Conservation (phyloP, 92 coral and sea anemone genomes). For the Isaurus tuberculatus region DNA sequence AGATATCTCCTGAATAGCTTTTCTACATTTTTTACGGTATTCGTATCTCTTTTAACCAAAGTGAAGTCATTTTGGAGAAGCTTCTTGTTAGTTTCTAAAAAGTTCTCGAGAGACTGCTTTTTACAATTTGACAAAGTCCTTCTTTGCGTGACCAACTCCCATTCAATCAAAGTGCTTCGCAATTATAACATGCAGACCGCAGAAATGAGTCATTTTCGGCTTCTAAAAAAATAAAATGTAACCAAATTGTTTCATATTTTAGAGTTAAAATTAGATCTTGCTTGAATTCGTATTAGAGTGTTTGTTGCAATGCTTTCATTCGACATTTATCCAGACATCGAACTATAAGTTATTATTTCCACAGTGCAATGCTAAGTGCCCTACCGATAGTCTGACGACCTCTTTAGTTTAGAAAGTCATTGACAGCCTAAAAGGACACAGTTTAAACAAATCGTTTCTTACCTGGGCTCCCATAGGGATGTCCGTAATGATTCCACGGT, state of each 20-base stretch:
- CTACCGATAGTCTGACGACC: not conserved
- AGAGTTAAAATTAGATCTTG: not conserved
- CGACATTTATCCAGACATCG: not conserved
- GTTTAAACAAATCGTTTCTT: slow-evolving; percentile 33
- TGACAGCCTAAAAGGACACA: slow-evolving; percentile 36
- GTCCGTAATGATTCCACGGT: slow-evolving; percentile 74
- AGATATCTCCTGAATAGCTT: too few species aligned
- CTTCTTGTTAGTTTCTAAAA: too few species aligned
- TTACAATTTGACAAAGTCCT: not conserved
- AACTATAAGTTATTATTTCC: not conserved
- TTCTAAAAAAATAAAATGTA: not conserved
- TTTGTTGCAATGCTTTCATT: not conserved
- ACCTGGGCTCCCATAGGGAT: slow-evolving; percentile 74
- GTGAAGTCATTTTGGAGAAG: too few species aligned
- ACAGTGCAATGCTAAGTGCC: not conserved
- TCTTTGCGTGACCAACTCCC: slow-evolving; percentile 36
- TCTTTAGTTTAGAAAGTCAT: not conserved
- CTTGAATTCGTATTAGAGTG: not conserved
- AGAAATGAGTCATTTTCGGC: not conserved
- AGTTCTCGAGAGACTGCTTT: not conserved
- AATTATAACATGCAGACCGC: not conserved
- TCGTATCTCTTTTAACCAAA: too few species aligned
- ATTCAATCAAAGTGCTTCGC: not conserved
- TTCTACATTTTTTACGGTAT: too few species aligned
- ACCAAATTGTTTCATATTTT: not conserved